Conservation (phyloP, 64 coral and sea anemone genomes). For the Montipora cactus region DNA sequence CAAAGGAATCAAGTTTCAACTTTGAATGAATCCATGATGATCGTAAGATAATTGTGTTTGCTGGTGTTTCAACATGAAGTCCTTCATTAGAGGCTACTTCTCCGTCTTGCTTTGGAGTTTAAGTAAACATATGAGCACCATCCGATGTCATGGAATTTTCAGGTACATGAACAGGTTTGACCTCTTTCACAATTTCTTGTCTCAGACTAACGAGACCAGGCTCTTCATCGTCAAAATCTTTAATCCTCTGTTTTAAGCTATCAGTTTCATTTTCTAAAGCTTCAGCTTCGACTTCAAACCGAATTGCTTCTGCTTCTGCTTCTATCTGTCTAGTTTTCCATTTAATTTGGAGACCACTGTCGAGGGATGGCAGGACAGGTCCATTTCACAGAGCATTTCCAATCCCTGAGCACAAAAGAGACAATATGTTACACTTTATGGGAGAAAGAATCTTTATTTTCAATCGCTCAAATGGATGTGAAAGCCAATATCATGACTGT, state of each 20-base stretch:
- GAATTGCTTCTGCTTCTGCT: conserved; percentile 1
- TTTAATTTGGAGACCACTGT: neutral
- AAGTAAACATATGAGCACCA: too few relatives aligned
- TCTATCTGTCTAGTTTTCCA: neutral
- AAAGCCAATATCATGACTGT: neutral
- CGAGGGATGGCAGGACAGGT: neutral
- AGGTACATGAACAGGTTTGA: too few relatives aligned
- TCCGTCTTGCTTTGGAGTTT: too few relatives aligned
- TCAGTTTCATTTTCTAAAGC: neutral
- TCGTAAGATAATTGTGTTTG: too few relatives aligned
- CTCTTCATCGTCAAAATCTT: conserved; percentile 11
- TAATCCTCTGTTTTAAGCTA: neutral
- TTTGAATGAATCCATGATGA: neutral
- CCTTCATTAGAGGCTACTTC: too few relatives aligned
- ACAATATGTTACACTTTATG: neutral
- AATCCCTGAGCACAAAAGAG: neutral
- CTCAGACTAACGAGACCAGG: neutral
- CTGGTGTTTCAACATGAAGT: too few relatives aligned
- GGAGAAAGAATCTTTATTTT: neutral
- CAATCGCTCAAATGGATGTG: neutral
- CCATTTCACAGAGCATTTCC: neutral
- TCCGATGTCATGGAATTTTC: too few relatives aligned
- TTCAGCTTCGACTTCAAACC: conserved; percentile 1
- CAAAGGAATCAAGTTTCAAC: conserved; percentile 8
- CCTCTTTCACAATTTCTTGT: too few relatives aligned